A percentile compares a stretch with the other conserved stretches of the same genome.
These are phyloP conservation scores for Tenthredo notha DNA, from an alignment of 2,888 invertebrate species.

Conservation along the genomic window DNA sequence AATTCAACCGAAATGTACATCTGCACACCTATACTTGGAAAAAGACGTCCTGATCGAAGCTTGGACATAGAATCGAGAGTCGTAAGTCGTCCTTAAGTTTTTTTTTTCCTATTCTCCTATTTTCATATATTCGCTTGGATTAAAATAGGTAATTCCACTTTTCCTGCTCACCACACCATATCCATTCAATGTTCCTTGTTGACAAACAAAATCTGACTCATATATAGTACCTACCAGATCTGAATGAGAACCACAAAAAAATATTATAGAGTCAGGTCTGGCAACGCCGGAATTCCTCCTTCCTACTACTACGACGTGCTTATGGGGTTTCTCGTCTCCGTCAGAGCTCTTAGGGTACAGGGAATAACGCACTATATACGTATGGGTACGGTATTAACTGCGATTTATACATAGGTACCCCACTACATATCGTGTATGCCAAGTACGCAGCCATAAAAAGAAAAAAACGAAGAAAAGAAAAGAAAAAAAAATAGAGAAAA, in stretches of 20 bases:
- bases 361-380: slow-evolving; percentile 13
- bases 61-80: slow-evolving; percentile 93
- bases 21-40: slow-evolving; percentile 90
- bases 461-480: neutral
- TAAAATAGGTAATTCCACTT: neutral
- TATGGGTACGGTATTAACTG: slow-evolving; percentile 49
- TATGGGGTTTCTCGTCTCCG: slow-evolving; percentile 53
- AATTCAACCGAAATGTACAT: slow-evolving; percentile 86
- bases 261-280: slow-evolving; percentile 60
- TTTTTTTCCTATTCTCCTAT: neutral
- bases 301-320: slow-evolving; percentile 52
- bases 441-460: neutral
- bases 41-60: slow-evolving; percentile 85
- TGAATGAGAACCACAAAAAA: slow-evolving; percentile 54
- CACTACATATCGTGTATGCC: neutral
- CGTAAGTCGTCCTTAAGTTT: slow-evolving; percentile 82
- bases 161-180: neutral
- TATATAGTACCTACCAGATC: slow-evolving; percentile 39
- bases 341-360: slow-evolving; percentile 60
- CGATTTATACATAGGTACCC: slow-evolving; percentile 38
- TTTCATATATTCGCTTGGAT: neutral
- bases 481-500: neutral
- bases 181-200: slow-evolving; percentile 55
- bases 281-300: slow-evolving; percentile 72
- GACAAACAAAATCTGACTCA: slow-evolving; percentile 66